Evolutionary conservation across 2,113 vertebrate species (phyloP).

Genomic region (Orycteropus afer): DNA sequence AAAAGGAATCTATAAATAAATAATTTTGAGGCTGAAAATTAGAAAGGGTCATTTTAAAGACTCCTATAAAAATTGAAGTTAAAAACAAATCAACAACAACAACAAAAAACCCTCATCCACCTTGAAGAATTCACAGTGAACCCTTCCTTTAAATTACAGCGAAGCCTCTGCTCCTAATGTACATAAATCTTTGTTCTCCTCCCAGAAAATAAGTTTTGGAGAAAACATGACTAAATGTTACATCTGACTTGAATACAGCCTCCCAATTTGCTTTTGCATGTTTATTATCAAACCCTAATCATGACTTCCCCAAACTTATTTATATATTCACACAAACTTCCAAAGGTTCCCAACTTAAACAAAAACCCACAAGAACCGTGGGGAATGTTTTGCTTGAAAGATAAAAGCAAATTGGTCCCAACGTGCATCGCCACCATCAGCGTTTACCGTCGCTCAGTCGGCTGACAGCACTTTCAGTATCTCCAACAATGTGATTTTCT

Average conservation of each 20-base stretch:
- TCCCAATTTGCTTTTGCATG: constrained; percentile 78
- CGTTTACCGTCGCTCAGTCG: constrained; percentile 77
- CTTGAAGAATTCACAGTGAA: constrained; percentile 5
- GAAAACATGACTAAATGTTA: constrained; percentile 69
- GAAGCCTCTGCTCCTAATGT: constrained; percentile 61
- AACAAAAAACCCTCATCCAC: neutral
- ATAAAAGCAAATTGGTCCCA: constrained; percentile 82
- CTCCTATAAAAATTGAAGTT: neutral
- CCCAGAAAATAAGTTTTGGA: constrained; percentile 56
- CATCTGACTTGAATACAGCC: constrained; percentile 83
- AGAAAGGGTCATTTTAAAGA: neutral
- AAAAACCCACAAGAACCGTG: constrained; percentile 82
- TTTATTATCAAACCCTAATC: constrained; percentile 84
- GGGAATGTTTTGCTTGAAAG: constrained; percentile 82
- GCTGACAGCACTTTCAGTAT: constrained; percentile 68
- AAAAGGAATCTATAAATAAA: constrained; percentile 6
- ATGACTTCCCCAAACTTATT: constrained; percentile 81
- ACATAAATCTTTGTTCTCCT: constrained; percentile 35
- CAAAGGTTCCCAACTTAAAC: constrained; percentile 83
- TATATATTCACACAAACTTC: constrained; percentile 83
- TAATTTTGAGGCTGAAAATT: constrained; percentile 41
- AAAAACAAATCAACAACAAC: neutral
- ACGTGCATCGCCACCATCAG: constrained; percentile 76
- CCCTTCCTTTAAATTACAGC: constrained; percentile 40
- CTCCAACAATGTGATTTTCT: constrained; percentile 54